Conservation (phyloP, 2,888 invertebrate species). For the Prosapia bicincta region DNA sequence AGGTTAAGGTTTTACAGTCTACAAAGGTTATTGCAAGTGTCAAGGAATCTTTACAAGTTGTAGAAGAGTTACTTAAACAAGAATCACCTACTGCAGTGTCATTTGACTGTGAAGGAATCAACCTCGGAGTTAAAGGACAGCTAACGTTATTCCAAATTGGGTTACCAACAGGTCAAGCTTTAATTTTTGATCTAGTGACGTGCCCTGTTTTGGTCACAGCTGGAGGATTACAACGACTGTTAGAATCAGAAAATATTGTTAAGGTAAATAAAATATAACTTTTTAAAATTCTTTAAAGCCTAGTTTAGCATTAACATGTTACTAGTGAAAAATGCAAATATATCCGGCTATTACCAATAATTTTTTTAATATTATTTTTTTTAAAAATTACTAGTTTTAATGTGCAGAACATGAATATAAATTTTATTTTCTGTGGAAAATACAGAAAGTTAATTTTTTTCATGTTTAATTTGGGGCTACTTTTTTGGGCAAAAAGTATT, state of each 20-base stretch:
- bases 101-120: conserved; percentile 91
- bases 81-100: conserved; percentile 52
- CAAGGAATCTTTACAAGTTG: conserved; percentile 72
- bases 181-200: conserved; percentile 82
- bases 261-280: conserved; percentile 64
- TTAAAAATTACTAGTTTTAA: too few species aligned
- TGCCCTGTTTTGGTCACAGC: conserved; percentile 75
- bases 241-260: conserved; percentile 76
- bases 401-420: too few species aligned
- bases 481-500: too few species aligned
- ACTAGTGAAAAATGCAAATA: too few species aligned
- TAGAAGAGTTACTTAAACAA: conserved; percentile 44
- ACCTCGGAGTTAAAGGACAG: conserved; percentile 84
- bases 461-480: too few species aligned
- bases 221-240: conserved; percentile 72
- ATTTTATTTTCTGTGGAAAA: too few species aligned
- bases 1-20: conserved; percentile 74
- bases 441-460: too few species aligned
- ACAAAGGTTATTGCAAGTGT: conserved; percentile 76
- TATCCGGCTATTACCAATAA: too few species aligned
- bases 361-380: too few species aligned
- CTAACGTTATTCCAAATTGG: conserved; percentile 84
- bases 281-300: too few species aligned
- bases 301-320: too few species aligned
- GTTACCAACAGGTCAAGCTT: conserved; percentile 76